These are phyloP conservation scores for Manacus vitellinus DNA, from an alignment of 2,113 vertebrate genomes.

Conservation along the genomic window DNA sequence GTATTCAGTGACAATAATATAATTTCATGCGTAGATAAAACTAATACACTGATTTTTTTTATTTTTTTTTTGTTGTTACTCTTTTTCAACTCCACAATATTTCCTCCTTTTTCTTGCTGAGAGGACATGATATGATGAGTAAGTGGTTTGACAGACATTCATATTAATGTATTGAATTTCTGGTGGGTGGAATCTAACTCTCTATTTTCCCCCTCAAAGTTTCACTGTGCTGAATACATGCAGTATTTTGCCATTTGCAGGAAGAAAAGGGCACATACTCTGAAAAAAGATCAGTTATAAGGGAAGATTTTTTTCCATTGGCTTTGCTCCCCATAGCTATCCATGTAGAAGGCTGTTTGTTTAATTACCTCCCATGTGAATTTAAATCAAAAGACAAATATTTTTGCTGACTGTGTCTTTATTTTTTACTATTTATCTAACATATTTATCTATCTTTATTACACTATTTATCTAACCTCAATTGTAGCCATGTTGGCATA, in stretches of 20 bases:
- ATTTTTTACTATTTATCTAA: background rate
- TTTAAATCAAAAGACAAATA: constrained; percentile 52
- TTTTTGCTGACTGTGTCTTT: constrained; percentile 12
- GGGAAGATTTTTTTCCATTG: background rate
- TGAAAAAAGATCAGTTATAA: background rate
- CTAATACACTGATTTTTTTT: background rate
- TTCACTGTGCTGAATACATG: background rate
- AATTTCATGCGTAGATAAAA: background rate
- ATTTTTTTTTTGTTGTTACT: background rate
- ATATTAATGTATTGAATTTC: background rate
- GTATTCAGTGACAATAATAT: background rate
- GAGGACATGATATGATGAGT: background rate
- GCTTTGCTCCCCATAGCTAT: background rate
- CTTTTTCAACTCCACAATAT: background rate
- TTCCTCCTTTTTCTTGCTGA: background rate
- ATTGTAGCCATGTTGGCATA: background rate
- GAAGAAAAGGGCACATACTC: background rate
- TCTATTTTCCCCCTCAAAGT: background rate
- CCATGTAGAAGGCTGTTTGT: background rate
- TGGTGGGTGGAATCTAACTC: background rate
- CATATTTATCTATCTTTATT: background rate
- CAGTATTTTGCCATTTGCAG: background rate
- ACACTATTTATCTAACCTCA: background rate
- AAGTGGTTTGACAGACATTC: background rate
- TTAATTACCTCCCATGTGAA: constrained; percentile 54